Evolutionary conservation across 2,888 invertebrate genomes (phyloP).

Genomic region (Cephonodes hylas): DNA sequence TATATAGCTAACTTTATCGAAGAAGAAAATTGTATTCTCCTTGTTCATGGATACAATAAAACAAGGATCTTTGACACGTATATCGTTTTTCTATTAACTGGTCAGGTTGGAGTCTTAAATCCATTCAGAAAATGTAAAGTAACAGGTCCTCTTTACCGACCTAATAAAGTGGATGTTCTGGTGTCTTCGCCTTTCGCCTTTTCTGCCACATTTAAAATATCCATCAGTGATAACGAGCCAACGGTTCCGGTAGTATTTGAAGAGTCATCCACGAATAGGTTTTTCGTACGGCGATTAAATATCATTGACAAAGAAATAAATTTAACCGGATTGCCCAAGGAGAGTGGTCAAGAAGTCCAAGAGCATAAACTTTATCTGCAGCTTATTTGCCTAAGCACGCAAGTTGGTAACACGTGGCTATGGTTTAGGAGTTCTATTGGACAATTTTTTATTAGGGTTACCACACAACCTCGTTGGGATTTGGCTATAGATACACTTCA

Average conservation of each 20-base stretch:
- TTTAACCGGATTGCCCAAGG: slow-evolving; percentile 53
- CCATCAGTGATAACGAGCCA: slow-evolving; percentile 63
- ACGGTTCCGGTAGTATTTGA: slow-evolving; percentile 51
- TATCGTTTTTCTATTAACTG: slow-evolving; percentile 58
- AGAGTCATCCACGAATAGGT: slow-evolving; percentile 41
- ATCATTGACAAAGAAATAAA: slow-evolving; percentile 61
- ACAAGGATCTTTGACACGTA: slow-evolving; percentile 73
- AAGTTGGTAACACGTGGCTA: slow-evolving; percentile 62
- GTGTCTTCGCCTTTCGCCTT: slow-evolving; percentile 58
- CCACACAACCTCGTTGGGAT: slow-evolving; percentile 69
- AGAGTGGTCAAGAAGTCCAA: slow-evolving; percentile 45
- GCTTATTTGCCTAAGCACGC: slow-evolving; percentile 64
- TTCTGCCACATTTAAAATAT: slow-evolving; percentile 43
- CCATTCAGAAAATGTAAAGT: slow-evolving; percentile 67
- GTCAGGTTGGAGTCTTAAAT: slow-evolving; percentile 50
- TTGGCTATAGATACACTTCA: slow-evolving; percentile 60
- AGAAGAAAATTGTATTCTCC: slow-evolving; percentile 54
- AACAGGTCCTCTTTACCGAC: slow-evolving; percentile 63
- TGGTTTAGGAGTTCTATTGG: slow-evolving; percentile 68
- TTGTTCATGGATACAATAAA: slow-evolving; percentile 71
- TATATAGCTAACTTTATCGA: slow-evolving; percentile 62
- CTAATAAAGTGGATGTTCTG: slow-evolving; percentile 61
- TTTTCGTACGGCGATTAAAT: slow-evolving; percentile 57
- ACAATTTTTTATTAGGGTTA: slow-evolving; percentile 66
- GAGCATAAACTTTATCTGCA: slow-evolving; percentile 63